phyloP scores from a whole-genome alignment of 2,888 invertebrate genomes.

The Athripsodes cinereus region DNA sequence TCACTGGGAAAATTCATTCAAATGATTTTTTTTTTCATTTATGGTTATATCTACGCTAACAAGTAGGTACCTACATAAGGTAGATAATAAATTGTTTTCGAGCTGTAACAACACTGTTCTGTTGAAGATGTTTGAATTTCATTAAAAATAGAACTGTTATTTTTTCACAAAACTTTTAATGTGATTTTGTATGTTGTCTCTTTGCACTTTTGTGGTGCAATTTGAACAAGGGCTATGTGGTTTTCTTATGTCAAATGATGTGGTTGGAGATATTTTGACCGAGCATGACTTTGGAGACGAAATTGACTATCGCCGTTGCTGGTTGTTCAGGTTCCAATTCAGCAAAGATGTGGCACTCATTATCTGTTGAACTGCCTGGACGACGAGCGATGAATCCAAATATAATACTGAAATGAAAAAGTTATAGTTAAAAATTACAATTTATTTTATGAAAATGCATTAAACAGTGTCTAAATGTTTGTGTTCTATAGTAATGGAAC shows the following conservation, averaged over 20 bases:
- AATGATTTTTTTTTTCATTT: no score
- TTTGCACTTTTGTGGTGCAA: conserved; percentile 5
- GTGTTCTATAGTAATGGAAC: no score
- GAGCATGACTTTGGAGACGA: conserved; percentile 71
- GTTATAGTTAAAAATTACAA: background rate
- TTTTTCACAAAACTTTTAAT: conserved; percentile 5
- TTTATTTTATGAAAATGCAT: background rate
- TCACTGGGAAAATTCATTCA: no score
- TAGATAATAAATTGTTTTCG: background rate
- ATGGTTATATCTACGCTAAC: no score
- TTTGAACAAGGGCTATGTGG: conserved; percentile 8
- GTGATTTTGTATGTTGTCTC: conserved; percentile 10
- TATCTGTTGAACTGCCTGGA: conserved; percentile 78
- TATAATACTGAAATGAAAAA: conserved; percentile 60
- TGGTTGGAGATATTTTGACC: conserved; percentile 31
- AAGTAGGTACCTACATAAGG: background rate
- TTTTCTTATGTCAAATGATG: conserved; percentile 39
- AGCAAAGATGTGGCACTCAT: conserved; percentile 96
- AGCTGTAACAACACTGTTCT: background rate
- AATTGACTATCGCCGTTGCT: conserved; percentile 91
- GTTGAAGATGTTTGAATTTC: no score
- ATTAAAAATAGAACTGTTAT: background rate
- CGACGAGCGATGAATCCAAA: conserved; percentile 95
- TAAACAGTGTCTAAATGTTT: no score
- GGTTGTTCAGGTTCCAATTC: conserved; percentile 91